phyloP scores from a whole-genome alignment of 2,113 vertebrate genomes.

The Cyprinus carpio region DNA sequence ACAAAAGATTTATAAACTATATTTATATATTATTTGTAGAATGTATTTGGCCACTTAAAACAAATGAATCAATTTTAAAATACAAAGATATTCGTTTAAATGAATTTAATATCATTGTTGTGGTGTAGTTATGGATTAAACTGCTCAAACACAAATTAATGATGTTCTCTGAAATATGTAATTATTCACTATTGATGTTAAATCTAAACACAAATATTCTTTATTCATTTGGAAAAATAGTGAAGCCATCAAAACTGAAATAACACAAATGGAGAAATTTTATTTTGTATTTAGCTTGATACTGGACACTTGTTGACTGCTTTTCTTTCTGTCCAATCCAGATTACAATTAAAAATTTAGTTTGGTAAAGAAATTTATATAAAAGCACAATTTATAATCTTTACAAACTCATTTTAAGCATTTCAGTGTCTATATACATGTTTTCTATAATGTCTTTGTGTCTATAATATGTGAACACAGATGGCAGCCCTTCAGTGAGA shows the following conservation, averaged over 20 bases:
- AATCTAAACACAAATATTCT: neutral
- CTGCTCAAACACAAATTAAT: neutral
- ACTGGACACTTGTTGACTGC: neutral
- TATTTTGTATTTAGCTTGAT: neutral
- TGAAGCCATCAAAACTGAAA: neutral
- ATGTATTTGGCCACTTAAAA: neutral
- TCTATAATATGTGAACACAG: neutral
- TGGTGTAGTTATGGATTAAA: neutral
- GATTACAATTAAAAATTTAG: neutral
- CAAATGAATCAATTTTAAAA: neutral
- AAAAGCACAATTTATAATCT: too few relatives aligned
- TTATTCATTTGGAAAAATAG: neutral
- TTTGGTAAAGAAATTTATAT: neutral
- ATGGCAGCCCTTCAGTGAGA: slow-evolving; percentile 30
- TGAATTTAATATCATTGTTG: neutral
- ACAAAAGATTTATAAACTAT: neutral
- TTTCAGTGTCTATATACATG: too few relatives aligned
- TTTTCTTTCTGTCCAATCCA: neutral
- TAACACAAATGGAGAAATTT: neutral
- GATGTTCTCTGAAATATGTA: neutral
- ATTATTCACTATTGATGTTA: neutral
- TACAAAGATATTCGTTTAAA: neutral
- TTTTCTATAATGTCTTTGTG: neutral
- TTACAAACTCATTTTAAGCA: too few relatives aligned
- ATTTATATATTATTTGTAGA: neutral